Evolutionary conservation across 2,888 invertebrate genomes (phyloP), one percentile per base, ranked within the genome.

Genomic region (Drosophila atripex): DNA sequence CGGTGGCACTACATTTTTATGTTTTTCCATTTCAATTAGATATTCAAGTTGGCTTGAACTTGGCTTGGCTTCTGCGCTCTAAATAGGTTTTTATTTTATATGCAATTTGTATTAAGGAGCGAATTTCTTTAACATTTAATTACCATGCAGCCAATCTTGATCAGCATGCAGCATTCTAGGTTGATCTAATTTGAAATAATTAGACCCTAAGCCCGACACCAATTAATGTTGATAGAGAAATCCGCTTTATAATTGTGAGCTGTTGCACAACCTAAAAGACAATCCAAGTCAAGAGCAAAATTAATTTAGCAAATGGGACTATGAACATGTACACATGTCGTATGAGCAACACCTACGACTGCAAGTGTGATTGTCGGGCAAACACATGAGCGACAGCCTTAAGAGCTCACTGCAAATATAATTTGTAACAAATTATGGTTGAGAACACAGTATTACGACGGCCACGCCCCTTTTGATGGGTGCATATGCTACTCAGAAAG

Each of bases 211-310:
- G 69, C 54, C n/a, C 43, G 52, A 38, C 16, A 30, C 50, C 71
- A 73, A 80, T 80, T 80, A 72, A 76, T 72, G 54, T 50, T 53
- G 49, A 70, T 60, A 41, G 49, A 76, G 64, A 87, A 76, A 87
- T 82, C 87, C 82, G 82, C 82, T 80, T 87, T 57, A 47, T 73
- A 85, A 85, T 85, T 73, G 53, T 28, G 8, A 7, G 28, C 41
- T 47, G 53, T 82, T 80, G 73, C 73, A 71, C 56, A 72, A 73
- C 54, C 71, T 59, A 18, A 77, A 80, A 63, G 65, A 74, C 57
- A 54, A 59, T 50, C 54, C 54, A 57, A 70, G 43, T 69, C 56
- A 71, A 69, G 56, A 69, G 38, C 59, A 52, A 64, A 72, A 69
- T 38, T 39, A 52, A 73, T 78, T 78, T 72, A 69, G 16, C 43